phyloP scores from a whole-genome alignment of 2,888 invertebrate genomes.

The Euzetes globulus region DNA sequence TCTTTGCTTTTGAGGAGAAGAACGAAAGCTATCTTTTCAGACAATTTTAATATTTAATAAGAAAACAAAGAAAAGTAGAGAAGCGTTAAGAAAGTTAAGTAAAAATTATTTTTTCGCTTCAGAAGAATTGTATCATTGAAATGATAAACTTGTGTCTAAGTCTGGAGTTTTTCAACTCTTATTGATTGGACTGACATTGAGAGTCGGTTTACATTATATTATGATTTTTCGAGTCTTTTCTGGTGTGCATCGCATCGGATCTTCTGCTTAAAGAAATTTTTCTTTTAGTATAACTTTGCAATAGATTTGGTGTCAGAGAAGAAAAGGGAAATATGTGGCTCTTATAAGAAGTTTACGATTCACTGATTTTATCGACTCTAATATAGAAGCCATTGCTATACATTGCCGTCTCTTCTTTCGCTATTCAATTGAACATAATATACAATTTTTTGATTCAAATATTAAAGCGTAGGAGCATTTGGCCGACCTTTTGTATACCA shows the following conservation, averaged over 20 bases:
- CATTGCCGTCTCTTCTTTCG: background rate
- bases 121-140: background rate
- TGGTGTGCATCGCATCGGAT: constrained; percentile 4
- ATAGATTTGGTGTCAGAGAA: background rate
- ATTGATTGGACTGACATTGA: constrained; percentile 5
- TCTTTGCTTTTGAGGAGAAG: too few relatives aligned
- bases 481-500: constrained; percentile 2
- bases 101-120: background rate
- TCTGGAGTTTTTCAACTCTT: background rate
- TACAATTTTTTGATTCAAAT: constrained; percentile 16
- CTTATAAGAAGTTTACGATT: constrained; percentile 22
- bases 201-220: constrained; percentile 8
- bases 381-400: background rate
- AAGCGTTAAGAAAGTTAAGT: background rate
- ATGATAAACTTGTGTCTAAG: constrained; percentile 4
- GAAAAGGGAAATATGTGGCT: constrained; percentile 13
- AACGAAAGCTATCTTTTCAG: too few relatives aligned
- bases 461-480: background rate
- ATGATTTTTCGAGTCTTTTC: constrained; percentile 8
- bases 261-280: constrained; percentile 6
- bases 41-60: too few relatives aligned
- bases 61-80: too few relatives aligned
- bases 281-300: background rate
- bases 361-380: constrained; percentile 29
- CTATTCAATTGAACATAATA: constrained; percentile 15